phyloP scores from a whole-genome alignment of 2,797 vertebrate species.

The Loriculus beryllinus region DNA sequence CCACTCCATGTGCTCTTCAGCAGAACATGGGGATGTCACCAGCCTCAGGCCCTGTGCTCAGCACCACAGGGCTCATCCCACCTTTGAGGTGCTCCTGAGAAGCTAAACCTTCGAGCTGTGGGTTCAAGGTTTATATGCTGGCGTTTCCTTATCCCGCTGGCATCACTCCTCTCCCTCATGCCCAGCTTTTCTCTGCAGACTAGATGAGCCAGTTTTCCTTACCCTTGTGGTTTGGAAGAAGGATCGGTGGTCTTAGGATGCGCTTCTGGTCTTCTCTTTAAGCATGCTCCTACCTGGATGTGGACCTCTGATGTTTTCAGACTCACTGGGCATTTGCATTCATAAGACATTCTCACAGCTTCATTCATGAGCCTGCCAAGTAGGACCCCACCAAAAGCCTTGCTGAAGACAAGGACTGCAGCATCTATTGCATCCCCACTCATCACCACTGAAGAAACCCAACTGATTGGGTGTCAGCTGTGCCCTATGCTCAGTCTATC shows the following conservation, averaged over 20 bases:
- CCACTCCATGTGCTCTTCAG: accelerated
- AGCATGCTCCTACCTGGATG: neutral
- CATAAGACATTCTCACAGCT: neutral
- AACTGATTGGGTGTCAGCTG: accelerated
- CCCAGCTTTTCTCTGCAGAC: neutral
- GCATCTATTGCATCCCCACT: neutral
- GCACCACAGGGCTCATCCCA: accelerated
- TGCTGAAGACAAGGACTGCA: neutral
- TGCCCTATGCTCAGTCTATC: accelerated
- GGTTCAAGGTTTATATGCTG: neutral
- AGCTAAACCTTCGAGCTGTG: neutral
- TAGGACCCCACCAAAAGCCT: neutral
- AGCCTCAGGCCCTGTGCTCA: neutral
- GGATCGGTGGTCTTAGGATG: neutral
- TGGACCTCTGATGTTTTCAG: neutral
- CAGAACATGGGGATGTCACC: neutral
- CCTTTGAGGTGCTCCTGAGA: neutral
- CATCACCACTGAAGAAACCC: neutral
- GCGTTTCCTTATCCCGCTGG: neutral
- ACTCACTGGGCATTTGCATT: neutral
- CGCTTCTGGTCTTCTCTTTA: neutral
- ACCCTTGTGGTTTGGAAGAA: neutral
- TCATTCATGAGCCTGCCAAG: neutral
- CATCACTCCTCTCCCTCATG: neutral
- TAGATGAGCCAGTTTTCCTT: neutral